Evolutionary conservation across 2,113 vertebrate species (phyloP).

Genomic region (Sinocyclocheilus maitianheensis): DNA sequence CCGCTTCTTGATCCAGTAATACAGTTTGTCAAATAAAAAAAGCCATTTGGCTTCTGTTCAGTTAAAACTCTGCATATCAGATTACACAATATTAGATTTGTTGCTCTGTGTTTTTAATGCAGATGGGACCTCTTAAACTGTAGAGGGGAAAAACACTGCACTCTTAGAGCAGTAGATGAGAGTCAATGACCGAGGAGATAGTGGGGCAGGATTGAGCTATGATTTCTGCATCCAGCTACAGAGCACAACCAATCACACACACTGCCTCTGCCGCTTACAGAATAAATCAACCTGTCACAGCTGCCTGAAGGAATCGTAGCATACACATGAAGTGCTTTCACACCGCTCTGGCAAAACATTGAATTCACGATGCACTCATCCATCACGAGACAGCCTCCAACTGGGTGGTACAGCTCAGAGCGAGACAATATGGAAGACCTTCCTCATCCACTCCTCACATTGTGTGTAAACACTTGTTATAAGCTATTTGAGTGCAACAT

Average conservation of each 20-base stretch:
- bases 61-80: neutral
- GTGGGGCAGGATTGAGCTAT: conserved; percentile 3
- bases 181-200: conserved; percentile 16
- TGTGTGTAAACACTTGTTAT: conserved; percentile 30
- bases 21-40: neutral
- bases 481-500: neutral
- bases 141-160: neutral
- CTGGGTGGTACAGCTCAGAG: conserved; percentile 23
- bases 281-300: conserved; percentile 63
- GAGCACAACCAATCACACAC: conserved; percentile 40
- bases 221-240: conserved; percentile 1
- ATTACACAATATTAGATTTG: neutral
- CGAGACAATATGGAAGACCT: neutral
- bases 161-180: conserved; percentile 19
- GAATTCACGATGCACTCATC: conserved; percentile 52
- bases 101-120: neutral
- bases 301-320: conserved; percentile 42
- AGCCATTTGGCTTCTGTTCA: neutral
- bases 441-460: conserved; percentile 24
- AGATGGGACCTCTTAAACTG: conserved; percentile 13
- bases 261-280: conserved; percentile 36
- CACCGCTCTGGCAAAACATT: conserved; percentile 42
- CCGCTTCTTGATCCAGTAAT: neutral
- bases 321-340: conserved; percentile 50
- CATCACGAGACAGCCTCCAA: conserved; percentile 43